Percentiles rank a stretch among this genome's conserved stretches.
Conservation (phyloP, 2,888 invertebrate species). For the Cremastinae sp. region DNA sequence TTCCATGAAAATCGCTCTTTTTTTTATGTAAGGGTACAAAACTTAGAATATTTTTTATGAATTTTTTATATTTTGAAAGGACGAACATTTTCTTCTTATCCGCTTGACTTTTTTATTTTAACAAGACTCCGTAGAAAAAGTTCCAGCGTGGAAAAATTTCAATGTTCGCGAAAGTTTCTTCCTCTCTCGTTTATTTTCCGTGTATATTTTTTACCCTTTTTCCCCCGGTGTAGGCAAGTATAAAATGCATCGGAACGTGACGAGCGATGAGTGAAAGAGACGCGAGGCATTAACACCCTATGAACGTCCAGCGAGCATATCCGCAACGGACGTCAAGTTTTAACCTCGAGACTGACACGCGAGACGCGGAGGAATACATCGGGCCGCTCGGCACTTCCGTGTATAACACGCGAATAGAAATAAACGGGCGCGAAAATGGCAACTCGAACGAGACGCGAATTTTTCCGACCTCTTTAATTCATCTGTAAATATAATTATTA, state of each 20-base stretch:
- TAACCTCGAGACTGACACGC: constrained; percentile 30
- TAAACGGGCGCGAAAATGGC: neutral
- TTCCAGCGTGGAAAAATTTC: no score
- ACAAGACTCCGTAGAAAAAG: no score
- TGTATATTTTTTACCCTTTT: neutral
- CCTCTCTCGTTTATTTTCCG: no score
- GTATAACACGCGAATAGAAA: constrained; percentile 3
- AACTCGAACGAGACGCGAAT: neutral
- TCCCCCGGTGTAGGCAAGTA: neutral
- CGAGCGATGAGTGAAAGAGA: neutral
- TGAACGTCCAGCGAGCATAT: constrained; percentile 42
- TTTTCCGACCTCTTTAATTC: no score
- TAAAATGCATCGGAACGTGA: constrained; percentile 1
- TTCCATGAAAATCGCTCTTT: no score
- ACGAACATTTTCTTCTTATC: no score
- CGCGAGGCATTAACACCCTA: constrained; percentile 42
- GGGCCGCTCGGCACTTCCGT: constrained; percentile 23
- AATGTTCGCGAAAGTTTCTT: no score
- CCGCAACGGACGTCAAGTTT: constrained; percentile 33
- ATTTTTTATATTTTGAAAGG: no score
- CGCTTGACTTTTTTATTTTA: no score
- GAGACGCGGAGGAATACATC: constrained; percentile 37
- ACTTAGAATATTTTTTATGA: no score
- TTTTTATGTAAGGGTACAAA: no score
- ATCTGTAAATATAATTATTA: no score